Evolutionary conservation across 2,113 vertebrate genomes (phyloP), one percentile per base, ranked within the genome.

Genomic region (Garra rufa): DNA sequence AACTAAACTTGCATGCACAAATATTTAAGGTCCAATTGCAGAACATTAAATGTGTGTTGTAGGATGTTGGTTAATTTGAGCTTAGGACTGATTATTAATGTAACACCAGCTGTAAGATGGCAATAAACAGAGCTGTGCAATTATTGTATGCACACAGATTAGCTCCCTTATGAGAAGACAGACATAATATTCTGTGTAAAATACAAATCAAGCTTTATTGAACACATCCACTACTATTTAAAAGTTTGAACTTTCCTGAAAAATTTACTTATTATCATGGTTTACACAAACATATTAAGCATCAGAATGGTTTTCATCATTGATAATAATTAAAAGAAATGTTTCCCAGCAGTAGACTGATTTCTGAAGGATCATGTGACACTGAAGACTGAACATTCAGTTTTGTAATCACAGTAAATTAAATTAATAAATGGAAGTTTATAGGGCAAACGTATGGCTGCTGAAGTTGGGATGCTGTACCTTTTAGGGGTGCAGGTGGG

Each of bases 401-500:
- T 4, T 50, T 50, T 19, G 48, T 6, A 5, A 50, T 17, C 50
- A 52, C 13, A 15, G 2, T 19, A 8, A 0, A 52, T 52, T 52
- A 52, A 52, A 52, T 17, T 6, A 52, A 52, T 52, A 15, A 19
- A 65, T 7, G 67, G 19, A 76, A 8, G 7, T 48, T 1, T 4
- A 17, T 74, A 24, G n/a, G n/a, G 5, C 21, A 14, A 24, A 41
- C 19, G 13, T 10, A 4, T 75, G 13, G 30, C 28, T 3, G 13
- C 14, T 17, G 26, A 28, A 21, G 19, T 17, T 17, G 21, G 2
- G 50, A 80, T 6, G 0, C 21, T 6, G 88, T 95, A 99, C 97
- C 97, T 98, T 97, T 99, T 88, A 98, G 92, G 85, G 96, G 96
- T 91, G 95, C 93, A 76, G 98, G 98, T 78, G 98, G 95, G 85